Evolutionary conservation across 2,113 vertebrate species (phyloP).

Genomic region (Mus pahari): DNA sequence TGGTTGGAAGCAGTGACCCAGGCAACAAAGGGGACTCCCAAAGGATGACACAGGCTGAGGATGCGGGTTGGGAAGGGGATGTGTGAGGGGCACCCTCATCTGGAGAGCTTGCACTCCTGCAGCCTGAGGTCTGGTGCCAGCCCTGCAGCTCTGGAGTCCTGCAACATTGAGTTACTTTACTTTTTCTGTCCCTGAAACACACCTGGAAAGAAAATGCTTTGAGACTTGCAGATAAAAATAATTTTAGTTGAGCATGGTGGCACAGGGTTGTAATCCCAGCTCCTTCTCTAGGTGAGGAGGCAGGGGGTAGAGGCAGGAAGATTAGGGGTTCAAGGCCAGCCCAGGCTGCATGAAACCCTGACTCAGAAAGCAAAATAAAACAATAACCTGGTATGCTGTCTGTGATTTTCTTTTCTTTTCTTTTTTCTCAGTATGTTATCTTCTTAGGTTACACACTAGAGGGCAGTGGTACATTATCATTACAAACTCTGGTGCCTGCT

Average conservation of each 20-base stretch:
- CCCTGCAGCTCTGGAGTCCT: background rate
- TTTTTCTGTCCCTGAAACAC: background rate
- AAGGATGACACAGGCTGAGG: background rate
- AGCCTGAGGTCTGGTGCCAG: background rate
- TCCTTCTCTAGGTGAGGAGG: background rate
- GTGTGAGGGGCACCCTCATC: rapidly evolving
- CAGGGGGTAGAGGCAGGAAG: background rate
- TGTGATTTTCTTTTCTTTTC: background rate
- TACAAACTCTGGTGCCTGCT: background rate
- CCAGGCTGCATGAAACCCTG: background rate
- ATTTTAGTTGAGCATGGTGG: background rate
- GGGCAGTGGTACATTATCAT: conserved; percentile 79
- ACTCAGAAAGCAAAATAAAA: background rate
- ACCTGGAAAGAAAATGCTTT: conserved; percentile 7
- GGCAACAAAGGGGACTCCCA: background rate
- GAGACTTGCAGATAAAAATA: background rate
- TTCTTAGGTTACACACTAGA: conserved; percentile 76
- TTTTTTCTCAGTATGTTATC: conserved; percentile 10
- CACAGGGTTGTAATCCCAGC: background rate
- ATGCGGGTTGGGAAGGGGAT: background rate
- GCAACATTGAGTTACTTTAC: background rate
- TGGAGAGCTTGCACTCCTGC: too few relatives aligned
- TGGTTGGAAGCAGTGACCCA: background rate
- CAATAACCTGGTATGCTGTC: background rate
- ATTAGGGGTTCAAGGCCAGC: background rate